phyloP scores from a whole-genome alignment of 2,797 vertebrate species.

The Denticeps clupeoides region DNA sequence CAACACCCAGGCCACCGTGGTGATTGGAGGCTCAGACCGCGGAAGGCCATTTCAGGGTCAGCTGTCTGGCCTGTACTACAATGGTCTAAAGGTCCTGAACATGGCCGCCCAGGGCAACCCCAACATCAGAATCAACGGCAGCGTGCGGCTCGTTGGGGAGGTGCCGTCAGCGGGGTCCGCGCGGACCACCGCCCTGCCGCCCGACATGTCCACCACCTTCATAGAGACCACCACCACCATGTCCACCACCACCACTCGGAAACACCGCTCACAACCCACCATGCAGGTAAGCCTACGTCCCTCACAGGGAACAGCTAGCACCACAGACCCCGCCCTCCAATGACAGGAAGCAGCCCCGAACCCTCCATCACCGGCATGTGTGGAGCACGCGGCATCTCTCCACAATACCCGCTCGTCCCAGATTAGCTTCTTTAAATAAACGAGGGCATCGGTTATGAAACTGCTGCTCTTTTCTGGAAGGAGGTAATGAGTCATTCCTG shows the following conservation, averaged over 20 bases:
- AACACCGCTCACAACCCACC: slow-evolving; percentile 84
- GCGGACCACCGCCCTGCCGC: slow-evolving; percentile 77
- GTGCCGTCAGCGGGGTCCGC: slow-evolving; percentile 78
- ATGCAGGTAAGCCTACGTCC: slow-evolving; percentile 74
- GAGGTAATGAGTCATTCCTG: not conserved
- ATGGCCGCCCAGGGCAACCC: slow-evolving; percentile 90
- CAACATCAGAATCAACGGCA: slow-evolving; percentile 92
- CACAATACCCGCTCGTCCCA: slow-evolving; percentile 25
- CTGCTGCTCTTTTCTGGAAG: not conserved
- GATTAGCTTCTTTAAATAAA: slow-evolving; percentile 14
- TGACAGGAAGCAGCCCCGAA: slow-evolving; percentile 10
- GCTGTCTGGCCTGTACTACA: slow-evolving; percentile 95
- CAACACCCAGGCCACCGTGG: slow-evolving; percentile 96
- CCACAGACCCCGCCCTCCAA: slow-evolving; percentile 6
- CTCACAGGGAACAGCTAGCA: slow-evolving; percentile 82
- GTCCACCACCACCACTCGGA: slow-evolving; percentile 91
- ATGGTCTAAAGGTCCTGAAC: slow-evolving; percentile 90
- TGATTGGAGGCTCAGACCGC: slow-evolving; percentile 85
- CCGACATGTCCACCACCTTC: slow-evolving; percentile 89
- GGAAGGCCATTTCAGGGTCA: slow-evolving; percentile 92
- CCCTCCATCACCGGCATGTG: slow-evolving; percentile 18
- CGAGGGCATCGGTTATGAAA: slow-evolving; percentile 11
- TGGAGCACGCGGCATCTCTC: slow-evolving; percentile 1
- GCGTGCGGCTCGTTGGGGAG: slow-evolving; percentile 90
- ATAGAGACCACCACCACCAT: slow-evolving; percentile 96